Percentiles rank a stretch among this genome's conserved stretches.
phyloP scores from a whole-genome alignment of 1,140 invertebrate genomes.

The Dermatophagoides farinae region DNA sequence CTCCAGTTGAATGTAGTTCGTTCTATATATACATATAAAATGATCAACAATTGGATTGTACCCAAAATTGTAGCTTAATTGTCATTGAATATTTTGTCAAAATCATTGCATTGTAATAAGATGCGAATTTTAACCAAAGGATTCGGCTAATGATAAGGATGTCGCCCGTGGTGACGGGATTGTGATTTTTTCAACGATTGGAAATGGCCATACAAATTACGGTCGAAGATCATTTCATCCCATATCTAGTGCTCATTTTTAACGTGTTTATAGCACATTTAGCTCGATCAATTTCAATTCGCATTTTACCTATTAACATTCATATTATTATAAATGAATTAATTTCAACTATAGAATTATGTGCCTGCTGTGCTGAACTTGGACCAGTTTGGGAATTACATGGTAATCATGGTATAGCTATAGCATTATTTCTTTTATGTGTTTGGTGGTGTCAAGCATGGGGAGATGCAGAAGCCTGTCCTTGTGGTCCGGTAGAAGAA shows the following conservation, averaged over 20 bases:
- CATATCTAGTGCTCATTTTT: conserved; percentile 17
- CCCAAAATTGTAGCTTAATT: too few relatives aligned
- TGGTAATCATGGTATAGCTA: conserved; percentile 16
- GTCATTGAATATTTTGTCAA: too few relatives aligned
- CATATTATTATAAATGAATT: conserved; percentile 17
- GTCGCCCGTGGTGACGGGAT: too few relatives aligned
- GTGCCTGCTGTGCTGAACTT: conserved; percentile 20
- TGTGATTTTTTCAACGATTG: too few relatives aligned
- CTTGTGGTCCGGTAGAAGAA: conserved; percentile 19
- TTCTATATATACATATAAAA: too few relatives aligned
- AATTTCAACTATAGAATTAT: conserved; percentile 21
- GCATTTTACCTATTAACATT: conserved; percentile 9
- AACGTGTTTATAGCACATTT: conserved; percentile 16
- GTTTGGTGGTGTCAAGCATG: conserved; percentile 19
- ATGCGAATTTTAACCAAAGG: too few relatives aligned
- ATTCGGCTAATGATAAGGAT: too few relatives aligned
- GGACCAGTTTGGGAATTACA: conserved; percentile 20
- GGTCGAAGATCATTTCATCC: conserved; percentile 14
- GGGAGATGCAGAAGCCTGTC: conserved; percentile 20
- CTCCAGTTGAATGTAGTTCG: too few relatives aligned
- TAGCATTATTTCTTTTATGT: conserved; percentile 13
- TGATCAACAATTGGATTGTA: too few relatives aligned
- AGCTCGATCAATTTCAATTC: conserved; percentile 10
- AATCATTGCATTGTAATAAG: too few relatives aligned
- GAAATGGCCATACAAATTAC: background rate